phyloP scores from a whole-genome alignment of 2,888 invertebrate species.

The Apamea anceps region DNA sequence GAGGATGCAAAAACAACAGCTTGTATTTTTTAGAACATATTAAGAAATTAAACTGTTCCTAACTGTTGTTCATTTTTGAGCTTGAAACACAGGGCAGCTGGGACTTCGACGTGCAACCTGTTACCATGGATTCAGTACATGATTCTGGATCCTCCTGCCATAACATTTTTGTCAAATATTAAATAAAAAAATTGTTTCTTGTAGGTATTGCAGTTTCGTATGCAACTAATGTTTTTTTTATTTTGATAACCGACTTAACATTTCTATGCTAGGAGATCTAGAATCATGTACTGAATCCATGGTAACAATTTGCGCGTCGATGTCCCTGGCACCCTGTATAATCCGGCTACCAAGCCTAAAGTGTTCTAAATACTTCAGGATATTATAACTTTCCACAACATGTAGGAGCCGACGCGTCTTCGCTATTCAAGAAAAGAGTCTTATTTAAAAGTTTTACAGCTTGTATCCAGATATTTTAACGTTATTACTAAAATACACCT shows the following conservation, averaged over 20 bases:
- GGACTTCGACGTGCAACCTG: not conserved
- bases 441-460: slow-evolving; percentile 36
- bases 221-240: too few relatives aligned
- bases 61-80: not conserved
- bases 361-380: not conserved
- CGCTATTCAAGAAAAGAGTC: slow-evolving; percentile 22
- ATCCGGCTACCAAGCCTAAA: not conserved
- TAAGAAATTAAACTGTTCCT: not conserved
- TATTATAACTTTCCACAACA: not conserved
- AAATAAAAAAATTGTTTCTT: too few relatives aligned
- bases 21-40: not conserved
- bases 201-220: too few relatives aligned
- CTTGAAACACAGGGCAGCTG: not conserved
- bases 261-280: too few relatives aligned
- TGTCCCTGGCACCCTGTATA: not conserved
- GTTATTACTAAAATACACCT: slow-evolving; percentile 76
- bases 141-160: too few relatives aligned
- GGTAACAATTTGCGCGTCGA: too few relatives aligned
- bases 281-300: too few relatives aligned
- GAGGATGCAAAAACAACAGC: too few relatives aligned
- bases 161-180: too few relatives aligned
- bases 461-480: slow-evolving; percentile 46
- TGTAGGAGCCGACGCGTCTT: slow-evolving; percentile 20
- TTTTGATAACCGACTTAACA: too few relatives aligned
- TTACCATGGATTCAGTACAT: too few relatives aligned